phyloP scores from a whole-genome alignment of 2,797 vertebrate genomes.

The Girardinus metallicus region DNA sequence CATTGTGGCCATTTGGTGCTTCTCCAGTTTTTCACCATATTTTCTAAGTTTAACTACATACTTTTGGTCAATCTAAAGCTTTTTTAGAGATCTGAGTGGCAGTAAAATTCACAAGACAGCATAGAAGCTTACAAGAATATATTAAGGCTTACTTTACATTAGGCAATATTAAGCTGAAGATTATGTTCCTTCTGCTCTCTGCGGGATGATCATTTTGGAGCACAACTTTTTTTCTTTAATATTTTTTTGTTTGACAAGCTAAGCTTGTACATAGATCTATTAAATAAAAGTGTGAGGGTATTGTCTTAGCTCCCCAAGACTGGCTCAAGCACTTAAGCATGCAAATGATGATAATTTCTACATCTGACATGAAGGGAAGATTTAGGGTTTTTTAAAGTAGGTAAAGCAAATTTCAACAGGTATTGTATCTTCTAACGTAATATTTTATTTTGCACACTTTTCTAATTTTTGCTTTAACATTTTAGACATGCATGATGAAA shows the following conservation, averaged over 20 bases:
- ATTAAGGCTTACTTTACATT: background rate
- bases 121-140: background rate
- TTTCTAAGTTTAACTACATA: background rate
- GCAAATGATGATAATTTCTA: background rate
- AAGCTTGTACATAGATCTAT: background rate
- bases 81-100: background rate
- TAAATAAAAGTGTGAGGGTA: background rate
- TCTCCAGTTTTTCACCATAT: background rate
- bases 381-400: background rate
- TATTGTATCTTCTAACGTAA: background rate
- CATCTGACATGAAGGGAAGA: background rate
- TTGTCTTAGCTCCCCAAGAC: background rate
- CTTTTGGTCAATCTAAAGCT: background rate
- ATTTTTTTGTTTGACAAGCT: background rate
- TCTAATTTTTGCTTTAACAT: background rate
- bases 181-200: background rate
- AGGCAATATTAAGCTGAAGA: background rate
- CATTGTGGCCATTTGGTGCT: constrained; percentile 1
- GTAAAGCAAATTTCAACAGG: background rate
- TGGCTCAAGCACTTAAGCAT: background rate
- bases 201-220: background rate
- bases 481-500: background rate
- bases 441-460: background rate
- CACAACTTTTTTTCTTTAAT: background rate
- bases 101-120: background rate